These are phyloP conservation scores for Leuciscus idus DNA, from an alignment of 2,113 vertebrate genomes.

Conservation along the genomic window DNA sequence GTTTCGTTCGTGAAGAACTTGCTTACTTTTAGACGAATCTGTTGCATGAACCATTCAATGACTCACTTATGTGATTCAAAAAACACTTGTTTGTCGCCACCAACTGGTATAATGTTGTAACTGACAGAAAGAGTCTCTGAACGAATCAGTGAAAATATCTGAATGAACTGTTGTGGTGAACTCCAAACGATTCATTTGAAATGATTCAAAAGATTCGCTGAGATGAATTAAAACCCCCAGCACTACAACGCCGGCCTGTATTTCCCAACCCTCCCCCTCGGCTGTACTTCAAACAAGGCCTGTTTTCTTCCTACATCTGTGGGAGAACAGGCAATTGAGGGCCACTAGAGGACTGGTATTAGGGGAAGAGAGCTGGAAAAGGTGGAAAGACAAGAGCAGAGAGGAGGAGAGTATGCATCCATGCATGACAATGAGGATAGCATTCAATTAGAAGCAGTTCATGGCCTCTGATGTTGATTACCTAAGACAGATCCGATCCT, in stretches of 20 bases:
- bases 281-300: conserved; percentile 73
- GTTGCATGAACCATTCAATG: neutral
- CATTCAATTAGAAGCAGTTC: conserved; percentile 80
- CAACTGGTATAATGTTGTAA: neutral
- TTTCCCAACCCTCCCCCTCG: conserved; percentile 55
- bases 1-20: neutral
- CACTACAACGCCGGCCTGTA: neutral
- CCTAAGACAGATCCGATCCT: conserved; percentile 75
- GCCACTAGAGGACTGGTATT: conserved; percentile 47
- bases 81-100: too few relatives aligned
- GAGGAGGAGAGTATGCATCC: conserved; percentile 59
- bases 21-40: neutral
- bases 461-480: conserved; percentile 79
- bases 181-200: neutral
- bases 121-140: neutral
- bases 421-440: conserved; percentile 78
- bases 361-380: conserved; percentile 58
- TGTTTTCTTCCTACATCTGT: conserved; percentile 74
- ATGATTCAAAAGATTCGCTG: neutral
- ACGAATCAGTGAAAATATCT: neutral
- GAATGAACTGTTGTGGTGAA: neutral
- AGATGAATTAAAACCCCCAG: neutral
- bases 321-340: conserved; percentile 65
- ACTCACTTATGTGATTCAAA: neutral
- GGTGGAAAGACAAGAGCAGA: conserved; percentile 39